Base-by-base conservation (phyloP, 1,140 invertebrate genomes). In the Phortica variegata region DNA sequence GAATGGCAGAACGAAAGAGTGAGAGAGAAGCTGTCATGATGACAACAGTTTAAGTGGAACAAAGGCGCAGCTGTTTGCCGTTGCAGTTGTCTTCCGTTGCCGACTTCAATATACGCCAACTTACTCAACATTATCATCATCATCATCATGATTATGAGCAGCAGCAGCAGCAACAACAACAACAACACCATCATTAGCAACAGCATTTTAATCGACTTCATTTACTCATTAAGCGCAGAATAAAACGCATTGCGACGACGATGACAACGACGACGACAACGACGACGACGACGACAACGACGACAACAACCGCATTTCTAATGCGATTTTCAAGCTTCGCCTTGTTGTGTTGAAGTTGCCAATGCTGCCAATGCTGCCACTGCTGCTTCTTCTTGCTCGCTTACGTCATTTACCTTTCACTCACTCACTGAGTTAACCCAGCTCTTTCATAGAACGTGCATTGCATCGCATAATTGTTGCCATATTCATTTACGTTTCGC, bases 191-290 rank as follows among this genome's bases (percentile, higher is more conserved):
- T 29, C 31, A 29, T 36, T 41, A 31, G 45, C 34, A 46, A 58
- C 49, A 59, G 48, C 57, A 47, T 59, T 68, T 63, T 60, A 68
- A 68, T 68, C 63, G 63, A 68, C 63, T 68, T 68, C 63, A 68
- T 68, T 68, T 68, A 60, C 63, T 68, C 63, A 68, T 68, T 68
- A 68, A 57, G 60, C 55, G 57, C 60, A 68, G 54, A 56, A 48
- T 49, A 37, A 47, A 60, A 60, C 63, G n/a, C n/a, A n/a, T n/a
- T n/a, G n/a, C n/a, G n/a, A n/a, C n/a, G n/a, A n/a, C n/a, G n/a
- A n/a, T n/a, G n/a, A n/a, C n/a, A n/a, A n/a, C n/a, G n/a, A n/a
- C n/a, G n/a, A n/a, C n/a, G n/a, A n/a, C n/a, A n/a, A n/a, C n/a
- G n/a, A n/a, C n/a, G n/a, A n/a, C n/a, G n/a, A n/a, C n/a, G n/a